Conservation (phyloP, 1,140 invertebrate genomes). For the Leptinotarsa lineolata region DNA sequence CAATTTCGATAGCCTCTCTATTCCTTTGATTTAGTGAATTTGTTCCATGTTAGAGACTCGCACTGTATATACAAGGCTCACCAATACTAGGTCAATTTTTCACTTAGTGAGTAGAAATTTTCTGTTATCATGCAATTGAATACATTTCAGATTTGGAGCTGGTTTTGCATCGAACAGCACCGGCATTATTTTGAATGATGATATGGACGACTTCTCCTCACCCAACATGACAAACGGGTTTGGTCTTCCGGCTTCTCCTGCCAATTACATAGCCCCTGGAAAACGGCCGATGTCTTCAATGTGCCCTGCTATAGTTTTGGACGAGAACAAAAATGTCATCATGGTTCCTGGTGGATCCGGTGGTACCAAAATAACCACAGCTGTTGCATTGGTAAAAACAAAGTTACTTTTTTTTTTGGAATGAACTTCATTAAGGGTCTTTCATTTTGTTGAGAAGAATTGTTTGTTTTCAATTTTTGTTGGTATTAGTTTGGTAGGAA, state of each 20-base stretch:
- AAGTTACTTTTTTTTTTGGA: too few species aligned
- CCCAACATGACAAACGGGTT: slow-evolving; percentile 79
- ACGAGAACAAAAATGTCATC: slow-evolving; percentile 65
- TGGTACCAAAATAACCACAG: slow-evolving; percentile 86
- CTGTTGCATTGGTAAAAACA: slow-evolving; percentile 74
- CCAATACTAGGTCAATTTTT: too few species aligned
- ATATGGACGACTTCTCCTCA: slow-evolving; percentile 95
- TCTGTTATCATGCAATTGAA: too few species aligned
- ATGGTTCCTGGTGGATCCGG: slow-evolving; percentile 85
- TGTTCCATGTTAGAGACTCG: too few species aligned
- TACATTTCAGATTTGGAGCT: slow-evolving; percentile 76
- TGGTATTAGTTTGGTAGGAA: too few species aligned
- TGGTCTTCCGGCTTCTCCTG: slow-evolving; percentile 75
- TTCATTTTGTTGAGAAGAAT: too few species aligned
- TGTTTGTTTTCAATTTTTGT: too few species aligned
- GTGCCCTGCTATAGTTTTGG: slow-evolving; percentile 79
- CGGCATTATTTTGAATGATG: slow-evolving; percentile 90
- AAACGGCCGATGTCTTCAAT: slow-evolving; percentile 91
- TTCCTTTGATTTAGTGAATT: too few species aligned
- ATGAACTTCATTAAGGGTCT: too few species aligned
- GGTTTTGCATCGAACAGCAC: slow-evolving; percentile 72
- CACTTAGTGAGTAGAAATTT: too few species aligned
- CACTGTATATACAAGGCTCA: too few species aligned
- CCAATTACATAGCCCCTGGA: slow-evolving; percentile 78
- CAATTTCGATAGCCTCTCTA: too few species aligned